These are phyloP conservation scores for Ctenosaura bakeri DNA, from an alignment of 2,797 vertebrate genomes.

Conservation along the genomic window DNA sequence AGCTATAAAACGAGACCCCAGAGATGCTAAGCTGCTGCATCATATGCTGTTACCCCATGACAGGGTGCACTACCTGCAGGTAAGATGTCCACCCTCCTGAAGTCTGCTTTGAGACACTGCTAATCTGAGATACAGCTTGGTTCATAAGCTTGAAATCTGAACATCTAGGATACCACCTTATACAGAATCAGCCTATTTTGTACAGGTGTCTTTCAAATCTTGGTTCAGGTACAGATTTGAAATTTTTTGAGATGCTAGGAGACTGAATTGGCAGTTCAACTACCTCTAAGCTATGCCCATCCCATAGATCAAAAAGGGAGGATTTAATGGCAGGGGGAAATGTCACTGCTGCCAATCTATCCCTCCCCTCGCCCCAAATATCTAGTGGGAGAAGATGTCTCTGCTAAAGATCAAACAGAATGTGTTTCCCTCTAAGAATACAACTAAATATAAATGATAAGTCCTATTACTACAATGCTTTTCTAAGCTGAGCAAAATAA, in stretches of 20 bases:
- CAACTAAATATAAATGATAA: not conserved
- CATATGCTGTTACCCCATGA: constrained; percentile 84
- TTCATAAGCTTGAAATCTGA: not conserved
- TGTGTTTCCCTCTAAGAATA: not conserved
- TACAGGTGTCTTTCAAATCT: not conserved
- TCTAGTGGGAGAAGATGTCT: not conserved
- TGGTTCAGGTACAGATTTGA: not conserved
- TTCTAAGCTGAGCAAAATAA: not conserved
- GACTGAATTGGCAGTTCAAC: not conserved
- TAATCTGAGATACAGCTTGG: not conserved
- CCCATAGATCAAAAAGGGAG: not conserved
- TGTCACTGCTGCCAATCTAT: too few species aligned
- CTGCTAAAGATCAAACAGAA: not conserved
- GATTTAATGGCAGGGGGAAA: not conserved
- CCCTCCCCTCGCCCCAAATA: not conserved
- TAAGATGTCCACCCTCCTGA: constrained; percentile 50
- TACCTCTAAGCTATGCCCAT: not conserved
- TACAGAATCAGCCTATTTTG: not conserved
- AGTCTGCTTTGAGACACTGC: too few species aligned
- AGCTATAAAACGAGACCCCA: constrained; percentile 77
- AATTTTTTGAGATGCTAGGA: not conserved
- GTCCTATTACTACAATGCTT: not conserved
- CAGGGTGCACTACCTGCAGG: constrained; percentile 84
- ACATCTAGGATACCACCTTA: not conserved
- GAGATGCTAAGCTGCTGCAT: constrained; percentile 82